Conservation (phyloP, 2,113 vertebrate genomes). For the Triplophysa tibetana region DNA sequence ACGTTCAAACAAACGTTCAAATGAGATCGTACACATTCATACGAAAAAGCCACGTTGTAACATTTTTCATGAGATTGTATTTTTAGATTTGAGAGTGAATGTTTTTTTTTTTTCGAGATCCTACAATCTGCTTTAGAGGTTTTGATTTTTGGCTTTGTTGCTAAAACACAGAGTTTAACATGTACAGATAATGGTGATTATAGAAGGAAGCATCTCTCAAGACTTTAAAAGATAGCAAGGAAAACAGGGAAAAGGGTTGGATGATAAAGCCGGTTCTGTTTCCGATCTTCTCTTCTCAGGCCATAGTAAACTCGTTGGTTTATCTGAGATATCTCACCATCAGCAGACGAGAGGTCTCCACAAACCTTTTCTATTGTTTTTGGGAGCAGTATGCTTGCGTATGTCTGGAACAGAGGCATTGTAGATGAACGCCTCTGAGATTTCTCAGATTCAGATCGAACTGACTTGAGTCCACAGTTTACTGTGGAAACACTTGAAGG, state of each 20-base stretch:
- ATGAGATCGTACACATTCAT: too few relatives aligned
- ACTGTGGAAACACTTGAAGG: conserved; percentile 22
- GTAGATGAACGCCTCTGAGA: not conserved
- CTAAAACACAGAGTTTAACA: not conserved
- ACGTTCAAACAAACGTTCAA: too few relatives aligned
- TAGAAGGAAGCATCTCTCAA: not conserved
- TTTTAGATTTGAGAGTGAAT: not conserved
- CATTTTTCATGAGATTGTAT: not conserved
- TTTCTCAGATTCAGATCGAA: not conserved
- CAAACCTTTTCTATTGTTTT: conserved; percentile 29
- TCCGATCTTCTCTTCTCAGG: conserved; percentile 18
- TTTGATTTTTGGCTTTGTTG: not conserved
- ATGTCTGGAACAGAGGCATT: not conserved
- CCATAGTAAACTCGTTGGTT: not conserved
- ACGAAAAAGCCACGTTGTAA: not conserved
- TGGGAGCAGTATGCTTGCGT: not conserved
- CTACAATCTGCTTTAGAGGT: not conserved
- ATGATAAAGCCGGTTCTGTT: conserved; percentile 22
- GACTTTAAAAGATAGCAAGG: conserved; percentile 9
- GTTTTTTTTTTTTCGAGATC: not conserved
- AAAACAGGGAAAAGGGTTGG: conserved; percentile 15
- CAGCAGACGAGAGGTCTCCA: conserved; percentile 26
- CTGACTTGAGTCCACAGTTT: not conserved
- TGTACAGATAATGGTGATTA: conserved; percentile 18
- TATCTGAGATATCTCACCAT: conserved; percentile 29